A percentile compares a stretch with the other conserved stretches of the same genome.
phyloP scores from a whole-genome alignment of 2,888 invertebrate genomes.

The Macrophya annulata region DNA sequence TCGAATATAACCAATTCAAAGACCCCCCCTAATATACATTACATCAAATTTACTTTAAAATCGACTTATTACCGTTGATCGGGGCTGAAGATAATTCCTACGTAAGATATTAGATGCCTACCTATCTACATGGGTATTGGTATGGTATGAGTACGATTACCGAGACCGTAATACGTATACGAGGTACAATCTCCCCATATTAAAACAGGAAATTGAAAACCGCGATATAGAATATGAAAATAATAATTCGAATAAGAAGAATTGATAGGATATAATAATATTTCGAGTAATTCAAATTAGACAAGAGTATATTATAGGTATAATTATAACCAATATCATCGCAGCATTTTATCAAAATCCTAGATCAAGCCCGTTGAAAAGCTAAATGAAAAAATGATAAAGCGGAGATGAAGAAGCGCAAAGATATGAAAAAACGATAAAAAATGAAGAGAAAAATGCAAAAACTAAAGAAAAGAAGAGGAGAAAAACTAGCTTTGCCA shows the following conservation, averaged over 20 bases:
- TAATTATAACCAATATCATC: neutral
- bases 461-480: neutral
- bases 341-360: neutral
- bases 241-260: neutral
- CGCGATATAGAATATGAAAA: neutral
- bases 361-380: neutral
- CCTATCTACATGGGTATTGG: too few species aligned
- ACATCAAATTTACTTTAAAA: neutral
- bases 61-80: neutral
- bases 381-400: neutral
- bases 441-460: neutral
- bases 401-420: neutral
- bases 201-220: neutral
- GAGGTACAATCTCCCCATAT: neutral
- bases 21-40: too few species aligned
- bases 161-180: neutral
- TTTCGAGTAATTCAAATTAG: neutral
- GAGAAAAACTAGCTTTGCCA: conserved; percentile 1
- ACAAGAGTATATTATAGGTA: neutral
- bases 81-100: neutral
- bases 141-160: too few species aligned
- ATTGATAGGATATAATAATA: neutral
- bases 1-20: too few species aligned
- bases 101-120: neutral
- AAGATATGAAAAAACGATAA: neutral